These are phyloP conservation scores for Lutraria lutraria DNA, from an alignment of 2,888 invertebrate species.

Conservation along the genomic window DNA sequence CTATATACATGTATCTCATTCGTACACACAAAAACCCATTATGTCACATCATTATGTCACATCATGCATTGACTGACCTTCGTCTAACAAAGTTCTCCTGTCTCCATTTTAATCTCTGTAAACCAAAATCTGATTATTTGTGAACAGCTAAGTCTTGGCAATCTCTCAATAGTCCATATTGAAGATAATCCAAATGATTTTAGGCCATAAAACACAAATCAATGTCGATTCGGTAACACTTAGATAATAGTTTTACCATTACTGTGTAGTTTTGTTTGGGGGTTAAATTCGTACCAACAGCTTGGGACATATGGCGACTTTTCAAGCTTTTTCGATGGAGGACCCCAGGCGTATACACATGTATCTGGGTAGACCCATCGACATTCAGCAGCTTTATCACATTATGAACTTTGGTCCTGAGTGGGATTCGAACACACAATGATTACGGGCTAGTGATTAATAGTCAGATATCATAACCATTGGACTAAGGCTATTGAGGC, in stretches of 20 bases:
- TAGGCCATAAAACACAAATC: not conserved
- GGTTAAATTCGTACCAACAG: too few relatives aligned
- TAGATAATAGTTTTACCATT: not conserved
- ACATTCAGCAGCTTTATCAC: too few relatives aligned
- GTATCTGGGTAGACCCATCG: too few relatives aligned
- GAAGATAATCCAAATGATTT: slow-evolving; percentile 7
- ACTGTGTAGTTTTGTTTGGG: too few relatives aligned
- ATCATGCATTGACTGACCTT: not conserved
- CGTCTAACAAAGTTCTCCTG: not conserved
- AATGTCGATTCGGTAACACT: not conserved
- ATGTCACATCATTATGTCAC: not conserved
- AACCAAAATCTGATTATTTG: slow-evolving; percentile 18
- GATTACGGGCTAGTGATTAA: too few relatives aligned
- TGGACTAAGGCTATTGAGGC: too few relatives aligned
- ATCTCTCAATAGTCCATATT: not conserved
- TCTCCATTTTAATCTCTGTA: not conserved
- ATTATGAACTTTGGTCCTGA: too few relatives aligned
- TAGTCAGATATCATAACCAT: too few relatives aligned
- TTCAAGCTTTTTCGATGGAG: too few relatives aligned
- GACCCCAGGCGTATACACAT: too few relatives aligned
- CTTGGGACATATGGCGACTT: too few relatives aligned
- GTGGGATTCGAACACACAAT: too few relatives aligned
- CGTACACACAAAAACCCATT: not conserved
- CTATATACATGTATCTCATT: not conserved
- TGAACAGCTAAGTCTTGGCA: slow-evolving; percentile 21